Percentiles rank a stretch among this genome's conserved stretches.
phyloP scores from a whole-genome alignment of 2,888 invertebrate genomes.

The Exephanes ischioxanthus region DNA sequence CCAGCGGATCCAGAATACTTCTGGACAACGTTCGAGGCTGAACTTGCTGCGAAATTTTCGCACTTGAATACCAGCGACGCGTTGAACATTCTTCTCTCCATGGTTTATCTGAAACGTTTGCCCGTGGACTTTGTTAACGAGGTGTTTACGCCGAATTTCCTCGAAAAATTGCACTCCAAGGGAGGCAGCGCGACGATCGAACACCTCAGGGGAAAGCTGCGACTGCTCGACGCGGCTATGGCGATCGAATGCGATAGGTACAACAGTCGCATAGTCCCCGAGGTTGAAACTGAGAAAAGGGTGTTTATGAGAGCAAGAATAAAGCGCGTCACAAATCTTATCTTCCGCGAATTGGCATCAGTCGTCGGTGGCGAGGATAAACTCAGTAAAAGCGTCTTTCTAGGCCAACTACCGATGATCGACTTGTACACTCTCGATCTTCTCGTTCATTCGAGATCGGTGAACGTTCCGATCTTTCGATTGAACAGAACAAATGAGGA shows the following conservation, averaged over 20 bases:
- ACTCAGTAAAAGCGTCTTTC: slow-evolving; percentile 86
- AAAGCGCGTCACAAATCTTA: slow-evolving; percentile 85
- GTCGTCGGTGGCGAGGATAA: slow-evolving; percentile 85
- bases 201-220: slow-evolving; percentile 85
- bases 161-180: slow-evolving; percentile 86
- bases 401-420: slow-evolving; percentile 87
- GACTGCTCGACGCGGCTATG: slow-evolving; percentile 88
- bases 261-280: slow-evolving; percentile 87
- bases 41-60: slow-evolving; percentile 86
- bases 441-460: slow-evolving; percentile 86
- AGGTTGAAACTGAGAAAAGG: slow-evolving; percentile 86
- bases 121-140: slow-evolving; percentile 87
- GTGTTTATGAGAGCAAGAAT: slow-evolving; percentile 86
- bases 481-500: slow-evolving; percentile 75
- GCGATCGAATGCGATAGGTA: slow-evolving; percentile 88
- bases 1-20: slow-evolving; percentile 86
- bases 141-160: slow-evolving; percentile 88
- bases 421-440: slow-evolving; percentile 88
- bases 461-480: slow-evolving; percentile 79
- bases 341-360: slow-evolving; percentile 84
- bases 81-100: slow-evolving; percentile 88
- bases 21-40: slow-evolving; percentile 87
- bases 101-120: slow-evolving; percentile 88
- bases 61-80: slow-evolving; percentile 87
- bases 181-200: slow-evolving; percentile 83